These are phyloP conservation scores for Tenthredo notha DNA, from an alignment of 2,888 invertebrate species.

Conservation along the genomic window DNA sequence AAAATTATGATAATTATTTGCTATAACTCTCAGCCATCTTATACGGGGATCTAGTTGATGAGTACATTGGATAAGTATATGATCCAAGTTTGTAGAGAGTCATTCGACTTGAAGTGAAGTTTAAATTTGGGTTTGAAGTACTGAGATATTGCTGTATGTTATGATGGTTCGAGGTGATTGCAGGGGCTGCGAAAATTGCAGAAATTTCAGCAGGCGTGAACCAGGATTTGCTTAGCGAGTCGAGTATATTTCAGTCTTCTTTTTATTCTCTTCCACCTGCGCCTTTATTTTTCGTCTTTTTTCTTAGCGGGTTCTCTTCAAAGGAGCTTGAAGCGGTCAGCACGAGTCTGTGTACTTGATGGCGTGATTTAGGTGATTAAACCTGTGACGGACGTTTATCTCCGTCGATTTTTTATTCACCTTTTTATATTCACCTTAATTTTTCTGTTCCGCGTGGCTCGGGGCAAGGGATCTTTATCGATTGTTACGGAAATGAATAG, in stretches of 20 bases:
- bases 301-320: conserved; percentile 14
- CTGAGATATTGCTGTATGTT: conserved; percentile 1
- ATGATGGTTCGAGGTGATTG: conserved; percentile 39
- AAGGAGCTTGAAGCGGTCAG: conserved; percentile 37
- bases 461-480: conserved; percentile 9
- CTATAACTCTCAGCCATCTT: not conserved
- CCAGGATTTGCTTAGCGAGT: conserved; percentile 45
- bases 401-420: not conserved
- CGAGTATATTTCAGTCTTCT: conserved; percentile 1
- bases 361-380: conserved; percentile 51
- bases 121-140: conserved; percentile 8
- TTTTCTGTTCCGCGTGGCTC: conserved; percentile 9
- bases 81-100: not conserved
- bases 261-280: conserved; percentile 31
- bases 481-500: conserved; percentile 27
- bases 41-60: not conserved
- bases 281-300: conserved; percentile 5
- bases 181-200: conserved; percentile 47
- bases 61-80: not conserved
- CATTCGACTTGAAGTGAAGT: not conserved
- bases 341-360: conserved; percentile 42
- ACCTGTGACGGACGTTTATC: conserved; percentile 44
- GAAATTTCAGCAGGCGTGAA: conserved; percentile 48
- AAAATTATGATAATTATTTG: not conserved
- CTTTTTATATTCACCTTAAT: conserved; percentile 16